These are phyloP conservation scores for Mesoligia furuncula DNA, from an alignment of 2,888 invertebrate species.

Conservation along the genomic window DNA sequence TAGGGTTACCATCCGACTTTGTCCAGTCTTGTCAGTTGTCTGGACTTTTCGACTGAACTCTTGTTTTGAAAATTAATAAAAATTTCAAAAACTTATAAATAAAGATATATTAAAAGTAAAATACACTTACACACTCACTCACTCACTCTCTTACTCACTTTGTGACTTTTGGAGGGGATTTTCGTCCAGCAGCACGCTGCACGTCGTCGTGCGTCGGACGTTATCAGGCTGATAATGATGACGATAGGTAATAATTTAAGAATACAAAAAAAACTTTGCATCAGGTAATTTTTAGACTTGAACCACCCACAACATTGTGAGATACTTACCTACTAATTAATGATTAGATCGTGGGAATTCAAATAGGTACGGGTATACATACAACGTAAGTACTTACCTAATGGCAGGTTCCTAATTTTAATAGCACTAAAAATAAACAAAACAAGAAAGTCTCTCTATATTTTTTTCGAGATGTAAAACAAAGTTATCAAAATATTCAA, in stretches of 20 bases:
- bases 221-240: neutral
- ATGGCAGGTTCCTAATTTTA: neutral
- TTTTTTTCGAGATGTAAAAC: neutral
- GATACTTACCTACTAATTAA: no score
- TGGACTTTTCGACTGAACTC: neutral
- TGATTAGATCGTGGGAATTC: neutral
- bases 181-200: neutral
- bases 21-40: neutral
- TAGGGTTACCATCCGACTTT: neutral
- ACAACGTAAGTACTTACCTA: no score
- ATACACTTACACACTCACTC: no score
- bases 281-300: neutral
- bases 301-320: neutral
- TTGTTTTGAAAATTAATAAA: neutral
- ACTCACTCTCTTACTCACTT: no score
- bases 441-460: neutral
- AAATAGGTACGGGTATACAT: neutral
- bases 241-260: neutral
- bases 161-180: neutral
- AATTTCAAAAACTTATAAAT: neutral
- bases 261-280: neutral
- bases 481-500: neutral
- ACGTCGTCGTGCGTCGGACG: no score
- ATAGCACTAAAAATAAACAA: neutral
- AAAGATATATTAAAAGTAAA: neutral